phyloP scores from a whole-genome alignment of 30 jellyfish, hydroid and myxozoan species.

The Catostylus mosaicus region DNA sequence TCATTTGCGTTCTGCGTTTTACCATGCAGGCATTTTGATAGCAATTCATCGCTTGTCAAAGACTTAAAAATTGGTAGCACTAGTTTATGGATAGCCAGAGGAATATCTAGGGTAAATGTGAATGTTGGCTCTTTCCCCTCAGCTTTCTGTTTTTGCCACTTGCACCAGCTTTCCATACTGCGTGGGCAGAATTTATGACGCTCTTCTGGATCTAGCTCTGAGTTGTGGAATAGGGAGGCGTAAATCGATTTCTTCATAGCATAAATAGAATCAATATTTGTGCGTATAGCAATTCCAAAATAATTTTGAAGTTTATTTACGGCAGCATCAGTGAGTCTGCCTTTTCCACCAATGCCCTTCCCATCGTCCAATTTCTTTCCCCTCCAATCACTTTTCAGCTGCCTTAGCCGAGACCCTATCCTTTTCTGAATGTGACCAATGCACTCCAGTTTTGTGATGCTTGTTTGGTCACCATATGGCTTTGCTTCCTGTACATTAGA shows the following conservation, averaged over 20 bases:
- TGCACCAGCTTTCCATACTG: slow-evolving; percentile 54
- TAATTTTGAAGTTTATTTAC: slow-evolving; percentile 10
- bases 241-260: not conserved
- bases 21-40: slow-evolving; percentile 49
- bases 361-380: slow-evolving; percentile 1
- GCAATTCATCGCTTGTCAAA: slow-evolving; percentile 8
- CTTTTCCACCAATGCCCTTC: slow-evolving; percentile 16
- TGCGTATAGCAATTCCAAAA: slow-evolving; percentile 20
- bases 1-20: slow-evolving; percentile 58
- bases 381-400: not conserved
- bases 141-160: slow-evolving; percentile 46
- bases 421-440: slow-evolving; percentile 23
- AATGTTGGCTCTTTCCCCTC: slow-evolving; percentile 13
- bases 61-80: slow-evolving; percentile 36
- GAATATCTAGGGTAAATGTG: slow-evolving; percentile 22
- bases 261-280: not conserved
- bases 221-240: slow-evolving; percentile 28
- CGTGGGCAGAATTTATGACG: slow-evolving; percentile 46
- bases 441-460: slow-evolving; percentile 6
- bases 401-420: slow-evolving; percentile 18
- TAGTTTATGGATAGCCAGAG: slow-evolving; percentile 18
- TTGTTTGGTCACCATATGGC: not conserved
- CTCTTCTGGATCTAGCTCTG: slow-evolving; percentile 18
- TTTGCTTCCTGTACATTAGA: not conserved
- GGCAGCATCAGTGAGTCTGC: not conserved